These are phyloP conservation scores for Fulica atra DNA, from an alignment of 2,113 vertebrate genomes.

Conservation along the genomic window DNA sequence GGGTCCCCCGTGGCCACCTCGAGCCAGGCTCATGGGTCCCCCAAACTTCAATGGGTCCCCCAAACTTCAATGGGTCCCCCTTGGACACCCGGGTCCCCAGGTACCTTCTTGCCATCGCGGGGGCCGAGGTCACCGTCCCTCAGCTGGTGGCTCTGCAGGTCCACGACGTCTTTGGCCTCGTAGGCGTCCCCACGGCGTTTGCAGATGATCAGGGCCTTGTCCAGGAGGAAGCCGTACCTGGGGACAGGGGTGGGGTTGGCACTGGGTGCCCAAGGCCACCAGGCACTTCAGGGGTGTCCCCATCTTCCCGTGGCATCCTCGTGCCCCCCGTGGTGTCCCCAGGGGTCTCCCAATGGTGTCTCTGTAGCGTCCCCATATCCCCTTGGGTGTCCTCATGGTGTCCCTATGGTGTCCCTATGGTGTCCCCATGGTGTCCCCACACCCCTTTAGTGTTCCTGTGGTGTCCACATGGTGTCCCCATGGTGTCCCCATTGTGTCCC, in stretches of 20 bases:
- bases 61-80: too few relatives aligned
- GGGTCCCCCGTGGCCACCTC: too few relatives aligned
- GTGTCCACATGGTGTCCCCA: neutral
- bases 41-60: neutral
- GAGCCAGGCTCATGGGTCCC: neutral
- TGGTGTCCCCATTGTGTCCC: too few relatives aligned
- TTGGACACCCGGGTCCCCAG: rapidly evolving
- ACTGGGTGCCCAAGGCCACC: neutral
- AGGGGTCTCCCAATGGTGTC: too few relatives aligned
- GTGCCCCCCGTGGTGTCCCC: too few relatives aligned
- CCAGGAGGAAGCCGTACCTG: conserved; percentile 93
- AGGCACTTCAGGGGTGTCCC: rapidly evolving
- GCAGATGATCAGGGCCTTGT: conserved; percentile 92
- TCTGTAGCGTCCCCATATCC: too few relatives aligned
- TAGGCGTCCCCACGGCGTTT: conserved; percentile 91
- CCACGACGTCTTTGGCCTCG: conserved; percentile 87
- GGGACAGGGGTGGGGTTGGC: neutral
- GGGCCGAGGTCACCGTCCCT: conserved; percentile 81
- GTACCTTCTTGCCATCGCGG: conserved; percentile 90
- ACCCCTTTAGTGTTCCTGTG: neutral
- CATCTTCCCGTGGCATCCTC: rapidly evolving
- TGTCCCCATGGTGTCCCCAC: neutral
- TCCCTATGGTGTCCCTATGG: neutral
- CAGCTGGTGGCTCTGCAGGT: conserved; percentile 86
- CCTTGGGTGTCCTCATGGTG: neutral